Conservation (phyloP, 2,888 invertebrate species). For the Drosophila multiciliata region DNA sequence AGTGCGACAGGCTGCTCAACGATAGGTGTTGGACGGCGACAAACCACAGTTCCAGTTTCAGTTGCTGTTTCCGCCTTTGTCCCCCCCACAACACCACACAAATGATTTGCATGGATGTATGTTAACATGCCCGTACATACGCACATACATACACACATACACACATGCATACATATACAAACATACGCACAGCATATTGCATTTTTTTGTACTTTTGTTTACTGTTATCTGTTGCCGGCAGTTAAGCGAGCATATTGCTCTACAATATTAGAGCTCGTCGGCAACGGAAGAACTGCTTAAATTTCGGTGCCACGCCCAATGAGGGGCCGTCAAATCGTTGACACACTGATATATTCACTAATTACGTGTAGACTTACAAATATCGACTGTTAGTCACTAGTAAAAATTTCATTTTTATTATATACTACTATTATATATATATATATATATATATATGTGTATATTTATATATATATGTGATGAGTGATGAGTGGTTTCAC, state of each 20-base stretch:
- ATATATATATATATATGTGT: not conserved
- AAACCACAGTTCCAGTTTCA: constrained; percentile 20
- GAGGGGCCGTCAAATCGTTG: not conserved
- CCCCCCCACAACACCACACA: not conserved
- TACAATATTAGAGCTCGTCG: too few species aligned
- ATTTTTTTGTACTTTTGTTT: not conserved
- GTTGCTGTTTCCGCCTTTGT: constrained; percentile 29
- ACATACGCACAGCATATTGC: not conserved
- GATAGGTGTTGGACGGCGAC: not conserved
- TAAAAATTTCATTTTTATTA: not conserved
- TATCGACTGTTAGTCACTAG: not conserved
- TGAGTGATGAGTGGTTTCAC: not conserved
- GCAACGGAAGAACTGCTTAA: not conserved
- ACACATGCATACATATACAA: not conserved
- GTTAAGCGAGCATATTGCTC: not conserved
- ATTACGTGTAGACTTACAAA: not conserved
- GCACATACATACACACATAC: not conserved
- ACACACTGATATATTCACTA: not conserved
- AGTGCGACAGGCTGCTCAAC: constrained; percentile 6
- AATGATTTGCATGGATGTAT: not conserved
- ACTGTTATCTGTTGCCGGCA: not conserved
- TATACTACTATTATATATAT: too few species aligned
- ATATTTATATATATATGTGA: not conserved
- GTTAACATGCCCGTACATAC: not conserved
- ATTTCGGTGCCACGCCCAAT: not conserved